Conservation (phyloP, 2,113 vertebrate species). For the Rattus rattus region DNA sequence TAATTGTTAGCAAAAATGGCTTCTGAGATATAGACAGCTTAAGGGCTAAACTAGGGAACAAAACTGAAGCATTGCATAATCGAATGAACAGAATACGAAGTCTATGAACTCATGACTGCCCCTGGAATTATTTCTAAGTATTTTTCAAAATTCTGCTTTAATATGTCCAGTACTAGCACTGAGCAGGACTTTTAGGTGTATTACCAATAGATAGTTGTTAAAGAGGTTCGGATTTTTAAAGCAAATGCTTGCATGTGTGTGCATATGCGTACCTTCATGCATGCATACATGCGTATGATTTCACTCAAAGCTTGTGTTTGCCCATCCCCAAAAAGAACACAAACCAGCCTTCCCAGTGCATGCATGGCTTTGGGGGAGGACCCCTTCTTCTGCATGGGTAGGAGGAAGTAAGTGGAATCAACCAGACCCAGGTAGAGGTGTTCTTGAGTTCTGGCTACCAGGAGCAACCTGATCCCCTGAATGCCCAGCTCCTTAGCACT, state of each 20-base stretch:
- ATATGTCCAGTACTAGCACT: not conserved
- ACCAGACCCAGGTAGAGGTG: not conserved
- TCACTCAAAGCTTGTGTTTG: slow-evolving; percentile 33
- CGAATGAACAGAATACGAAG: not conserved
- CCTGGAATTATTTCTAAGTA: slow-evolving; percentile 13
- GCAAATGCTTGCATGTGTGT: not conserved
- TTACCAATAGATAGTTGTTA: not conserved
- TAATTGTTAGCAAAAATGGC: slow-evolving; percentile 8
- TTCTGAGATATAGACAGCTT: not conserved
- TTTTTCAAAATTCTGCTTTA: slow-evolving; percentile 50
- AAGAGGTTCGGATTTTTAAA: not conserved
- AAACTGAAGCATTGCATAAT: not conserved
- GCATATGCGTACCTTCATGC: not conserved
- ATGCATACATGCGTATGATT: not conserved
- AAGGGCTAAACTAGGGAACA: not conserved
- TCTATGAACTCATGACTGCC: not conserved
- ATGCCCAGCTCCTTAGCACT: not conserved
- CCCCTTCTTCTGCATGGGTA: not conserved
- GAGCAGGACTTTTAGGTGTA: not conserved
- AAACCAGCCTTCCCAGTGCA: not conserved
- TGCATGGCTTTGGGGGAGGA: not conserved
- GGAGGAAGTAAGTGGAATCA: not conserved
- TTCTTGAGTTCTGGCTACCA: not conserved
- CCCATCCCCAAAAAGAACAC: not conserved
- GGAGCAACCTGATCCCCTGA: not conserved